Conservation (phyloP, 1,140 invertebrate species). For the Apocrypta bakeri region DNA sequence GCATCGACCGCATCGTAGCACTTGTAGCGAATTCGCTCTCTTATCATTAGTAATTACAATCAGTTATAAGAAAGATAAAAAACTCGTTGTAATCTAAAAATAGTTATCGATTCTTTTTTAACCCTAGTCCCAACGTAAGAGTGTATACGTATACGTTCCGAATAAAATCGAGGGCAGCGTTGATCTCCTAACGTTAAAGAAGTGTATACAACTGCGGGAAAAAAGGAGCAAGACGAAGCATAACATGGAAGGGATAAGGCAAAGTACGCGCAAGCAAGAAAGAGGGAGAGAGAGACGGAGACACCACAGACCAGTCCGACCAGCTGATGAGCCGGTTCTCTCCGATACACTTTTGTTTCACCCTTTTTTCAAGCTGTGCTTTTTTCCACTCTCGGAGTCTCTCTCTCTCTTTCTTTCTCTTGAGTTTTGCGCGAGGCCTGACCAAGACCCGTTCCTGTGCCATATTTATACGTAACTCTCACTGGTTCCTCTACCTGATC, state of each 20-base stretch:
- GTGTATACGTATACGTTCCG: slow-evolving; percentile 48
- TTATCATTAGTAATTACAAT: slow-evolving; percentile 37
- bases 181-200: slow-evolving; percentile 53
- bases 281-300: slow-evolving; percentile 55
- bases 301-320: slow-evolving; percentile 70
- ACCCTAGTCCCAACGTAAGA: slow-evolving; percentile 30
- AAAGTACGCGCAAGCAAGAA: slow-evolving; percentile 47
- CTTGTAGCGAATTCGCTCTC: neutral
- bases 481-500: slow-evolving; percentile 56
- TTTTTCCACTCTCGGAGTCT: slow-evolving; percentile 49
- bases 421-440: slow-evolving; percentile 58
- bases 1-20: neutral
- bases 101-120: neutral
- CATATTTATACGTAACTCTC: slow-evolving; percentile 69
- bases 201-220: neutral
- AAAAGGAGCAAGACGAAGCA: neutral
- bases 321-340: slow-evolving; percentile 73
- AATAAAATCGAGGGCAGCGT: slow-evolving; percentile 71
- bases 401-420: slow-evolving; percentile 37
- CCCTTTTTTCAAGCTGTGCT: slow-evolving; percentile 49
- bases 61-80: slow-evolving; percentile 23
- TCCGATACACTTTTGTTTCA: slow-evolving; percentile 68
- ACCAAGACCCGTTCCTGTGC: slow-evolving; percentile 59
- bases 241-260: slow-evolving; percentile 27
- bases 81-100: slow-evolving; percentile 2